Conservation (phyloP, 2,113 vertebrate genomes). For the Carassius gibelio region DNA sequence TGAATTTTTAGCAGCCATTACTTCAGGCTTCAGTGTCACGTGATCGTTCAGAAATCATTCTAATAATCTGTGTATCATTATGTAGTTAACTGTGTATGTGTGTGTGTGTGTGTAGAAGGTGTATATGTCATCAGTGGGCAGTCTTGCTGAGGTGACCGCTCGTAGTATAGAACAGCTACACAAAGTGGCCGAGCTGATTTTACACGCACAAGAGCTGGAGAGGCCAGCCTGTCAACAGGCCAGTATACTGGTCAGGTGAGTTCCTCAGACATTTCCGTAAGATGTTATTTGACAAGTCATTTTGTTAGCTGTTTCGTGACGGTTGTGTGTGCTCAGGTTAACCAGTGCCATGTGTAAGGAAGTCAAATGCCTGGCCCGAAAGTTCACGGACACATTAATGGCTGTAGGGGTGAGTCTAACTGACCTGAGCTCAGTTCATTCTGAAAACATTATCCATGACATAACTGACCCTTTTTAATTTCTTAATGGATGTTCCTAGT, state of each 20-base stretch:
- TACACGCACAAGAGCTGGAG: constrained; percentile 94
- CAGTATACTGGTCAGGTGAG: constrained; percentile 82
- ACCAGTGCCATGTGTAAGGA: constrained; percentile 94
- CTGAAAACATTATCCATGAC: not conserved
- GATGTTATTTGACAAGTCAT: not conserved
- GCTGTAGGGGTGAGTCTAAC: constrained; percentile 84
- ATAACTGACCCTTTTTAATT: not conserved
- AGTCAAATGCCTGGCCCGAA: constrained; percentile 85
- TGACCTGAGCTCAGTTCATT: not conserved
- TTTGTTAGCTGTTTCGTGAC: constrained; percentile 21
- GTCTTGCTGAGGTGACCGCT: constrained; percentile 92
- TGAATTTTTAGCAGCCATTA: too few species aligned
- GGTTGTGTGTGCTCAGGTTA: constrained; percentile 75
- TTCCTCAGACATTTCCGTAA: not conserved
- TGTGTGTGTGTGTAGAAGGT: constrained; percentile 72
- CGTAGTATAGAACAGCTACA: constrained; percentile 98
- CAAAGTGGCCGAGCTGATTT: constrained; percentile 95
- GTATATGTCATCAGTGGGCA: constrained; percentile 86
- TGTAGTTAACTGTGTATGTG: not conserved
- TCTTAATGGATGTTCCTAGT: not conserved
- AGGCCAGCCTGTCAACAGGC: constrained; percentile 91
- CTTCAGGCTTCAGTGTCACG: too few species aligned
- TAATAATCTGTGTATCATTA: not conserved
- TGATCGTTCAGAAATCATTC: too few species aligned
- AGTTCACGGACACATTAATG: constrained; percentile 84